Percentiles rank a stretch among this genome's conserved stretches.
phyloP scores from a whole-genome alignment of 2,113 vertebrate species.

The Nibea albiflora region DNA sequence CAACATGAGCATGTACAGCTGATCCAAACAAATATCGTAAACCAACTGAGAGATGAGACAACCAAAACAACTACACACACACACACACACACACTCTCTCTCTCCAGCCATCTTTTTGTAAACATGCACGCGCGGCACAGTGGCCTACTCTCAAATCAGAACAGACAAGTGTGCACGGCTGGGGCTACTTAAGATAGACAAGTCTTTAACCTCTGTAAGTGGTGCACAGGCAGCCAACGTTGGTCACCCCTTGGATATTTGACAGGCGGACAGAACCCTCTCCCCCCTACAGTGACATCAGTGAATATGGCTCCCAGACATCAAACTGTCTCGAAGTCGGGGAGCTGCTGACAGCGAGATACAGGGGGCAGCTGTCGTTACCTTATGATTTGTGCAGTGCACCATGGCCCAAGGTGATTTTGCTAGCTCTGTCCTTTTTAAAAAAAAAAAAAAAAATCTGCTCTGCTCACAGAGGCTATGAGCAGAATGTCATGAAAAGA shows the following conservation, averaged over 20 bases:
- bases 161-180: slow-evolving; percentile 72
- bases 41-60: not conserved
- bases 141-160: slow-evolving; percentile 64
- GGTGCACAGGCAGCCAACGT: slow-evolving; percentile 59
- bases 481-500: slow-evolving; percentile 48
- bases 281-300: slow-evolving; percentile 63
- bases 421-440: slow-evolving; percentile 24
- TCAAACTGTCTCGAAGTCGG: slow-evolving; percentile 63
- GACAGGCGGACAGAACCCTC: slow-evolving; percentile 67
- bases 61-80: slow-evolving; percentile 4
- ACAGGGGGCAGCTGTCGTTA: slow-evolving; percentile 66
- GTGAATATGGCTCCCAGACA: slow-evolving; percentile 70
- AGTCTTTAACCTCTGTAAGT: slow-evolving; percentile 83
- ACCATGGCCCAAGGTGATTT: slow-evolving; percentile 67
- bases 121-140: slow-evolving; percentile 20
- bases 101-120: slow-evolving; percentile 24
- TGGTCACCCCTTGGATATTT: slow-evolving; percentile 63
- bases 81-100: not conserved
- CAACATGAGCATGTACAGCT: slow-evolving; percentile 24
- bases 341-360: slow-evolving; percentile 63
- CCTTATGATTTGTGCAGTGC: slow-evolving; percentile 53
- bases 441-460: slow-evolving; percentile 6
- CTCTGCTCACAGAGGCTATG: slow-evolving; percentile 2
- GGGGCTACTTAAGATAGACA: slow-evolving; percentile 72
- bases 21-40: too few relatives aligned